Percentiles rank a stretch among this genome's conserved stretches.
Conservation (phyloP, 2,113 vertebrate genomes). For the Calyptommatus sinebrachiatus region DNA sequence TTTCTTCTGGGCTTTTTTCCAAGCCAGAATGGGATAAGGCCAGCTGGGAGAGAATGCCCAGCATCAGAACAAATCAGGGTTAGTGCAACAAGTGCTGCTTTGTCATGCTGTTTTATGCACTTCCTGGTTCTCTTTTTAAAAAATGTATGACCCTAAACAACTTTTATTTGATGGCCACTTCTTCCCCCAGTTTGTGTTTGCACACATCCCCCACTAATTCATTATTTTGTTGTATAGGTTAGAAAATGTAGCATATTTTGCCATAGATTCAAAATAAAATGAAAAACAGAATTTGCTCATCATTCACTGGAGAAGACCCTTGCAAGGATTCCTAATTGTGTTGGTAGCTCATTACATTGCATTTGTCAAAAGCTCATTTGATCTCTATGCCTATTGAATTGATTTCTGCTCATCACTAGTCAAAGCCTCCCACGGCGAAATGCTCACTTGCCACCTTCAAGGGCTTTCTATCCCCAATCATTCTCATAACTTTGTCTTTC, state of each 20-base stretch:
- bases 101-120: too few species aligned
- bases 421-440: neutral
- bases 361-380: slow-evolving; percentile 17
- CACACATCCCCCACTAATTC: neutral
- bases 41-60: too few species aligned
- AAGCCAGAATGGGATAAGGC: too few species aligned
- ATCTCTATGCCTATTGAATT: neutral
- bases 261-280: neutral
- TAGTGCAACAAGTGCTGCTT: too few species aligned
- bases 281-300: neutral
- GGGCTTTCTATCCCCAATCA: neutral
- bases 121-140: too few species aligned
- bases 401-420: neutral
- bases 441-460: neutral
- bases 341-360: slow-evolving; percentile 3
- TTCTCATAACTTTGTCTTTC: neutral
- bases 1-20: too few species aligned
- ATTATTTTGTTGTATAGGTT: neutral
- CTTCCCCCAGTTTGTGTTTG: too few species aligned
- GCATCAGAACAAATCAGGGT: too few species aligned
- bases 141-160: too few species aligned
- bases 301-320: neutral
- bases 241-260: neutral
- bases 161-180: too few species aligned
- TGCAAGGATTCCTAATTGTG: neutral